Conservation (phyloP, 2,797 vertebrate genomes). For the Gymnoscopelus microlampas region DNA sequence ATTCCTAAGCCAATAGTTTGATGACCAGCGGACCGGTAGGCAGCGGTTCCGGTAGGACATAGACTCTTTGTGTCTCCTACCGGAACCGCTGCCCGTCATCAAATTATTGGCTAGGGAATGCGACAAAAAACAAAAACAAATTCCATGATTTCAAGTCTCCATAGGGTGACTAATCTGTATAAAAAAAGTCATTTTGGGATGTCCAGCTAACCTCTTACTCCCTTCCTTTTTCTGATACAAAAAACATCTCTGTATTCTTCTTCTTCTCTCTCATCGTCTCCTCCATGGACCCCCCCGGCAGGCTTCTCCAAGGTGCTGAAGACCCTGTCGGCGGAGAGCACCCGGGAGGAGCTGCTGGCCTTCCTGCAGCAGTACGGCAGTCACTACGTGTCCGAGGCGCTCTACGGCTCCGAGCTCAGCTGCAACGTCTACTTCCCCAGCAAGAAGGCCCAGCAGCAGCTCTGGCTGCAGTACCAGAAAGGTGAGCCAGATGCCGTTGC, state of each 20-base stretch:
- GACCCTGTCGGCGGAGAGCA: conserved; percentile 91
- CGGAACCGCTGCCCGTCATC: too few species aligned
- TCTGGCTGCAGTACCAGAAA: conserved; percentile 99
- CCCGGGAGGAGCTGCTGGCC: conserved; percentile 90
- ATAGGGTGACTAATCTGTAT: too few species aligned
- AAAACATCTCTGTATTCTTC: background rate
- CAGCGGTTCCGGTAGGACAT: too few species aligned
- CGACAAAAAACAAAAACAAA: too few species aligned
- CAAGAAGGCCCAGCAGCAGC: conserved; percentile 98
- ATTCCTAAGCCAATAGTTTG: too few species aligned
- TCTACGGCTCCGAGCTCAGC: conserved; percentile 96
- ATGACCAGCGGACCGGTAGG: too few species aligned
- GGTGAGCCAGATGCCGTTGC: conserved; percentile 73
- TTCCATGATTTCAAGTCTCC: too few species aligned
- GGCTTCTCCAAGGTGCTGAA: conserved; percentile 95
- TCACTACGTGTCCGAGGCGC: conserved; percentile 93
- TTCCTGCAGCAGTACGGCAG: conserved; percentile 93
- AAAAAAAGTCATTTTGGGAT: background rate
- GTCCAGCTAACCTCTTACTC: background rate
- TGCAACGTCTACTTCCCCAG: conserved; percentile 97
- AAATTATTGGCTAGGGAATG: too few species aligned
- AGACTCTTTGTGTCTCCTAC: too few species aligned
- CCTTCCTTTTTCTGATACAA: background rate
- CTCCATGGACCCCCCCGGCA: conserved; percentile 54
- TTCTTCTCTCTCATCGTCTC: conserved; percentile 5